Evolutionary conservation across 2,888 invertebrate genomes (phyloP).

Genomic region (Andrena marginata): DNA sequence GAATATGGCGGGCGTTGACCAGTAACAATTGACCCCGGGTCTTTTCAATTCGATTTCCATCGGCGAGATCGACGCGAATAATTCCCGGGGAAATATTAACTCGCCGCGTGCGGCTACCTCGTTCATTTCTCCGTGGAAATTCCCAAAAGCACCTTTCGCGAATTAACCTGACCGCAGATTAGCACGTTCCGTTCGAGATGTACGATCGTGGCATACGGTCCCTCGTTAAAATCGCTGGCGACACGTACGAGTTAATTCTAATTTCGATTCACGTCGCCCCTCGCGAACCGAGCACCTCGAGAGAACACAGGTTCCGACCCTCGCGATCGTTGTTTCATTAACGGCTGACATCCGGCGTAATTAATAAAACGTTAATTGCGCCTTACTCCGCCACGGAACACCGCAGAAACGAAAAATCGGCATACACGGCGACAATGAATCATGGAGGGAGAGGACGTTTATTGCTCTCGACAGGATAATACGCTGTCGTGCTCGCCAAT

Average conservation of each 20-base stretch:
- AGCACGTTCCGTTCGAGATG: background rate
- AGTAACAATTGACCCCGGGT: background rate
- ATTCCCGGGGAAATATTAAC: background rate
- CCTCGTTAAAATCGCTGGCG: too few species aligned
- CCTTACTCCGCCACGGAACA: background rate
- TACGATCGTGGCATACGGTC: too few species aligned
- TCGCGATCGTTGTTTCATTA: background rate
- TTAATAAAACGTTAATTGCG: slow-evolving; percentile 10
- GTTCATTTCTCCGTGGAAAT: background rate
- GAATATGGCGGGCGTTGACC: background rate
- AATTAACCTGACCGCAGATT: background rate
- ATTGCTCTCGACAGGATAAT: background rate
- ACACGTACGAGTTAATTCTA: background rate
- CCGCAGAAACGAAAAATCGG: background rate
- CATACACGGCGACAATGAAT: background rate
- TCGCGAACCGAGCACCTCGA: background rate
- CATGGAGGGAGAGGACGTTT: background rate
- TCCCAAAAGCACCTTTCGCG: background rate
- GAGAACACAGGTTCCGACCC: background rate
- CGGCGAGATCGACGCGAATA: background rate
- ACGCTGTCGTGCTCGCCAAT: slow-evolving; percentile 4
- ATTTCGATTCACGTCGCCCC: background rate
- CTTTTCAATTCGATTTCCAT: slow-evolving; percentile 8
- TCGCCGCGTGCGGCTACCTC: background rate
- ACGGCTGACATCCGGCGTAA: background rate